Evolutionary conservation across 2,113 vertebrate species (phyloP).

Genomic region (Sapayoa aenigma): DNA sequence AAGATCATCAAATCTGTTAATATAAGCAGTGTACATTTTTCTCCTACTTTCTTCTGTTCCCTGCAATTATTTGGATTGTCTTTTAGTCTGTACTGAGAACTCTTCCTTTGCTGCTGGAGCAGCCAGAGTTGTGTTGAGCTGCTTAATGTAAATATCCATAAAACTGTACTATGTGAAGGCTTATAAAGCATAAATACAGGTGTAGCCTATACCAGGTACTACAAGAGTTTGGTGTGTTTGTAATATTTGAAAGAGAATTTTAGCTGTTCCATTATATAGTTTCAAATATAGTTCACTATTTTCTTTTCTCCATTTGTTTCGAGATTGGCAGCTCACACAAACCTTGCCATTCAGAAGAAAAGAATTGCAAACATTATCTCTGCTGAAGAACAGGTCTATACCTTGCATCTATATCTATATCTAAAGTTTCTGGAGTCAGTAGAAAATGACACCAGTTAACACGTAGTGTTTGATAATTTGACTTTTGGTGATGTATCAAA

Average conservation of each 20-base stretch:
- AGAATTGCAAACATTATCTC: background rate
- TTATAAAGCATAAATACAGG: background rate
- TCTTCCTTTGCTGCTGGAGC: background rate
- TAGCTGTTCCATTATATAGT: background rate
- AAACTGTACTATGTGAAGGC: background rate
- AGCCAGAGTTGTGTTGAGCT: background rate
- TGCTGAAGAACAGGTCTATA: background rate
- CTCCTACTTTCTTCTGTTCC: background rate
- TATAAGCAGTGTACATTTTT: background rate
- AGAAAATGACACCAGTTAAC: background rate
- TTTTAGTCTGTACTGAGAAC: background rate
- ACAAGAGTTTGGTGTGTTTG: background rate
- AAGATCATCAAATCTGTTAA: background rate
- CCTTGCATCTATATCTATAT: background rate
- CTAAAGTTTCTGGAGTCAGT: background rate
- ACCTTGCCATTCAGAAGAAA: background rate
- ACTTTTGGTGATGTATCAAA: background rate
- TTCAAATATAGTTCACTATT: background rate
- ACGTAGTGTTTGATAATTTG: background rate
- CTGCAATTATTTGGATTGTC: background rate
- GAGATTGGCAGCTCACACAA: background rate
- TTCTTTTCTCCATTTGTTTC: background rate
- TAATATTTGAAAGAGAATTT: background rate
- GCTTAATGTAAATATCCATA: background rate
- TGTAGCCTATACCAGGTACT: background rate